Evolutionary conservation across 2,888 invertebrate genomes (phyloP), one percentile per base, ranked within the genome.

Genomic region (Chloroclysta siterata): DNA sequence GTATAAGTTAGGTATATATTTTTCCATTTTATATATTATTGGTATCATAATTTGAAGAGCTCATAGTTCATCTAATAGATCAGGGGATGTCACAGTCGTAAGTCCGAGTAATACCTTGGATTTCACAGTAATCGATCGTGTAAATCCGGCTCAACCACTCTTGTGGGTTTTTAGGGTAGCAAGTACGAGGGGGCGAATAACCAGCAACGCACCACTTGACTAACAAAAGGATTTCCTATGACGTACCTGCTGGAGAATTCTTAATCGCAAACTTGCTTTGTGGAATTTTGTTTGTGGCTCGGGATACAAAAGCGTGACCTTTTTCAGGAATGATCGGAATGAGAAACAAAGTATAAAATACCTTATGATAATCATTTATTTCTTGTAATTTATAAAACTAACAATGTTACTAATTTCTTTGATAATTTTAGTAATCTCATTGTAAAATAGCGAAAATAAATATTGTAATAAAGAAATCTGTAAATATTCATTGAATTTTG

Each of bases 111-210:
- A 76, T 73, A 75, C 70, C 65, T 72, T 72, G 72, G 73, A 71
- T 79, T 78, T 74, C 74, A 71, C 75, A 71, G 79, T 81, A 82
- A 87, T 88, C 84, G 87, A 83, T 85, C 85, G 77, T 77, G 78
- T 80, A 85, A 89, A 87, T 82, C 85, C 81, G 80, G 80, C 86
- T 81, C 86, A 85, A 83, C 77, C 76, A 79, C 80, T 81, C 81
- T 83, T 78, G 80, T 83, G 80, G 80, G 78, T 78, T 75, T 76
- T 72, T 74, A 72, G 78, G 73, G 75, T 66, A 73, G 73, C 73
- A 67, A 77, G 76, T 74, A 71, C 71, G 71, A 76, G 74, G 74
- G 79, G 75, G 81, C 73, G 74, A 80, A 82, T 81, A 83, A 83
- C 56, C 80, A 84, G 76, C 80, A 81, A 72, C 72, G 81, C 78